Evolutionary conservation across 2,888 invertebrate species (phyloP), one percentile per base, ranked within the genome.

Genomic region (Ceratothoa steindachneri): DNA sequence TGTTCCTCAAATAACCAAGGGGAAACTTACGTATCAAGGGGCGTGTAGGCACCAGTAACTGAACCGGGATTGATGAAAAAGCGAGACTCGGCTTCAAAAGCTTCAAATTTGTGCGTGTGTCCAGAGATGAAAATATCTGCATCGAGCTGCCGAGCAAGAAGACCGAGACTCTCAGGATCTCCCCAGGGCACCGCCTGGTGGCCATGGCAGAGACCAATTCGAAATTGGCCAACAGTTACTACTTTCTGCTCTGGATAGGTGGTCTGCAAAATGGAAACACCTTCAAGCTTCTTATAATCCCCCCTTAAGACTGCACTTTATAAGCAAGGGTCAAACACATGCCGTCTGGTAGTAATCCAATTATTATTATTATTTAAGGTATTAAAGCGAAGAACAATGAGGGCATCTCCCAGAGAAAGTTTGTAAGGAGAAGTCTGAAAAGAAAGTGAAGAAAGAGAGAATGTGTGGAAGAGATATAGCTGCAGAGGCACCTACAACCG

Each of bases 1-100:
- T 41, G 41, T 41, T 41, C 41, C 5, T 41, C 41, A 41, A 41
- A 9, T 15, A 5, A 41, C 5, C 5, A 41, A 41, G 41, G 41
- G 41, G 41, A 15, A 41, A 71, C 88, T 87, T 88, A 96, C 91
- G 91, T 91, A 83, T 93, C 94, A 80, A 97, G 85, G 30, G 97
- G 92, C 86, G 92, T 95, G 82, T 95, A 99, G 3, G 99, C 97
- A 12, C 99, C 99, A 29, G 99, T 99, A 1, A 97, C 98, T 2
- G 97, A 97, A 7, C 99, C 99, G 2, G 99, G 99, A 85, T 99
- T 99, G 71, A 99, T 97, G 85, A 95, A 99, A 86, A 99, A 98
- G 85, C 97, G 96, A 83, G 95, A 97, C 83, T 97, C 97, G 86
- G 97, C 95, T 84, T 99, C 98, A 82, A 96, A 97, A 0, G 97